These are phyloP conservation scores for Acanthis flammea DNA, from an alignment of 2,797 vertebrate species.

Conservation along the genomic window DNA sequence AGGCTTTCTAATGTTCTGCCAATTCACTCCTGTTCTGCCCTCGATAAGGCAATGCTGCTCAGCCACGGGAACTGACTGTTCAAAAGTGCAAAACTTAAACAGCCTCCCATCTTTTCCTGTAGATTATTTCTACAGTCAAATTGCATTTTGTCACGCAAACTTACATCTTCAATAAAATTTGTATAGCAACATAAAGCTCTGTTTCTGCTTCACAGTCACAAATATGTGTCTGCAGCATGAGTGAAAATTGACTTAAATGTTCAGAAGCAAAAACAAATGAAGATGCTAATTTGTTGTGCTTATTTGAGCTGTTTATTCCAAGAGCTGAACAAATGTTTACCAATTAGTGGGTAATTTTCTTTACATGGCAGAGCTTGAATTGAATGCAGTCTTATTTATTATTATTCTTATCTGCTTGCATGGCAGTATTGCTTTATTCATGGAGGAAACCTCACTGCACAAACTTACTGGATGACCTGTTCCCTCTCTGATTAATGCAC, in stretches of 20 bases:
- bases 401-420: background rate
- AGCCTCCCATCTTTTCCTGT: slow-evolving; percentile 68
- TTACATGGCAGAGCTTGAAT: slow-evolving; percentile 7
- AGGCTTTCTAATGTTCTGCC: slow-evolving; percentile 80
- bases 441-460: background rate
- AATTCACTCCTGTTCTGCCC: slow-evolving; percentile 71
- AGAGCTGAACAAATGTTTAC: slow-evolving; percentile 2
- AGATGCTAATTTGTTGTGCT: slow-evolving; percentile 1
- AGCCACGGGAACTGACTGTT: slow-evolving; percentile 69
- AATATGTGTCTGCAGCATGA: background rate
- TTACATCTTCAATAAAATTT: background rate
- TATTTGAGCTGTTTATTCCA: background rate
- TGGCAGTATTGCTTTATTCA: background rate
- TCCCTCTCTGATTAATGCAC: background rate
- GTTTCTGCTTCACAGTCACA: background rate
- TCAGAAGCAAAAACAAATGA: slow-evolving; percentile 5
- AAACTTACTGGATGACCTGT: background rate
- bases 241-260: background rate
- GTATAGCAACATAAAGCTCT: background rate
- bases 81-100: slow-evolving; percentile 51
- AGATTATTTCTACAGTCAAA: slow-evolving; percentile 55
- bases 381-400: slow-evolving; percentile 4
- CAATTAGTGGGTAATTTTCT: slow-evolving; percentile 29
- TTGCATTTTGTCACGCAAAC: slow-evolving; percentile 55
- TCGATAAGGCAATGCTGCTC: slow-evolving; percentile 57